Conservation (phyloP, 2,797 vertebrate genomes). For the Poeciliopsis infans region DNA sequence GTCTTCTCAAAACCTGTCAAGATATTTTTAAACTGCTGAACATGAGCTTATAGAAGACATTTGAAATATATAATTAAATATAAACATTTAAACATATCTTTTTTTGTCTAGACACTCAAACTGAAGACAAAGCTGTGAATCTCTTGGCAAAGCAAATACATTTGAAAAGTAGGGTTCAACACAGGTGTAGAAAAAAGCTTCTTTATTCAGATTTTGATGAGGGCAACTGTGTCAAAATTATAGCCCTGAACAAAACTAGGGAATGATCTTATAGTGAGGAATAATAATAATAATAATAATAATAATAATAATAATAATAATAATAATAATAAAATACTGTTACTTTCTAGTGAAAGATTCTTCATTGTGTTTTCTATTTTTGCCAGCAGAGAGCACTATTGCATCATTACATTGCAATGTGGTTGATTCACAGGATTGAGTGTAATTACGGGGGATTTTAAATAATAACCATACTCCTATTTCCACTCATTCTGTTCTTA, state of each 20-base stretch:
- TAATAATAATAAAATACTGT: not conserved
- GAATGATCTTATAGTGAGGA: not conserved
- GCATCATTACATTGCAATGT: slow-evolving; percentile 50
- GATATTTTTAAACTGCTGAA: not conserved
- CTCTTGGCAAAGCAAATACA: not conserved
- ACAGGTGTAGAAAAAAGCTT: not conserved
- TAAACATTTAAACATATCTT: not conserved
- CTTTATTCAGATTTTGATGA: not conserved
- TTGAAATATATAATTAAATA: not conserved
- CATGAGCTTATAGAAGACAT: not conserved
- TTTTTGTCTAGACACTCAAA: not conserved
- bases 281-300: not conserved
- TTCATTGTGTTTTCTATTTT: slow-evolving; percentile 24
- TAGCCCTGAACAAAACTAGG: not conserved
- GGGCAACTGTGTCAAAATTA: not conserved
- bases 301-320: not conserved
- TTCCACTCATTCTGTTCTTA: slow-evolving; percentile 17
- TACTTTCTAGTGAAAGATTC: not conserved
- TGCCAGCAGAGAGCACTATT: slow-evolving; percentile 80
- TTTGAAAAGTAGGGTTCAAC: not conserved
- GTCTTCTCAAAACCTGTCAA: not conserved
- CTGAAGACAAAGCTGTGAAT: not conserved
- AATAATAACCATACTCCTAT: slow-evolving; percentile 47
- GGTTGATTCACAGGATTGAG: slow-evolving; percentile 43
- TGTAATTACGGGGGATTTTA: slow-evolving; percentile 49